Conservation (phyloP, 2,888 invertebrate genomes). For the Empis stercorea region DNA sequence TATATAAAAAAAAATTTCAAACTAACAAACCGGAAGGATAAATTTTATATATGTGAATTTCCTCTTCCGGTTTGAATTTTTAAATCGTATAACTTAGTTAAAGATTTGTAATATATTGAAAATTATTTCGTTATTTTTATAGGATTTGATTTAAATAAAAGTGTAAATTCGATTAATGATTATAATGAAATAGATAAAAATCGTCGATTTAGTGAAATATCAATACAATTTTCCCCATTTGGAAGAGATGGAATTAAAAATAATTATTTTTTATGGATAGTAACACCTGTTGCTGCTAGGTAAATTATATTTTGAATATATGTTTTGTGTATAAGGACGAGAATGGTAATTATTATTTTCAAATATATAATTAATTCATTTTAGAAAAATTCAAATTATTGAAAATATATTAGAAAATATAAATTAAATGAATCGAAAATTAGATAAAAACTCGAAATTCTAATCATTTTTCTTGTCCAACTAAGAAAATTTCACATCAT, state of each 20-base stretch:
- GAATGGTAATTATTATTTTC: not conserved
- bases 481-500: too few species aligned
- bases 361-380: too few species aligned
- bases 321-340: not conserved
- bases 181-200: conserved; percentile 17
- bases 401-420: not conserved
- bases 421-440: not conserved
- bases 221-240: not conserved
- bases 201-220: too few species aligned
- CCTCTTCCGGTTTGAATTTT: too few species aligned
- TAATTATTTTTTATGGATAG: conserved; percentile 32
- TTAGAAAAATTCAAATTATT: too few species aligned
- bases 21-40: too few species aligned
- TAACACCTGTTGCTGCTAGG: conserved; percentile 38
- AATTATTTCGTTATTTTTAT: not conserved
- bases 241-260: conserved; percentile 15
- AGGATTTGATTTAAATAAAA: conserved; percentile 23
- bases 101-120: too few species aligned
- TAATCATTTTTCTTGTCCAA: too few species aligned
- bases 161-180: conserved; percentile 19
- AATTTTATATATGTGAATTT: too few species aligned
- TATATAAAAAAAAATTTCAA: conserved; percentile 10
- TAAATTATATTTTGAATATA: conserved; percentile 20
- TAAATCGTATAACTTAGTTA: too few species aligned
- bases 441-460: not conserved